These are phyloP conservation scores for Argya squamiceps DNA, from an alignment of 2,797 vertebrate species.

Conservation along the genomic window DNA sequence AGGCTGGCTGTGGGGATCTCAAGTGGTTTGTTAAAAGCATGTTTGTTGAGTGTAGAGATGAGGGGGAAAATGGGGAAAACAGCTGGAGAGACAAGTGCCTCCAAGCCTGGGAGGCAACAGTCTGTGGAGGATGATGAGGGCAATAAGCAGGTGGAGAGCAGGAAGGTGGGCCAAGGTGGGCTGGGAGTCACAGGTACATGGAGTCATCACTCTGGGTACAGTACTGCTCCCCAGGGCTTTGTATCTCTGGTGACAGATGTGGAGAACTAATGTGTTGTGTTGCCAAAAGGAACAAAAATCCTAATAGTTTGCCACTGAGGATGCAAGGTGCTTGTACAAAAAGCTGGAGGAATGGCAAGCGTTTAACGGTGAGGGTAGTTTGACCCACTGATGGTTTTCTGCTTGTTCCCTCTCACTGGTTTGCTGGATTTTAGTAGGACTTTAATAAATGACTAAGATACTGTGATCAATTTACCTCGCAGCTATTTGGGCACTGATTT, in stretches of 20 bases:
- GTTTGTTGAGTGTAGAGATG: not conserved
- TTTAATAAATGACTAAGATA: not conserved
- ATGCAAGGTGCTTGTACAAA: not conserved
- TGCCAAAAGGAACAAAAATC: not conserved
- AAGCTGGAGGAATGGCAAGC: not conserved
- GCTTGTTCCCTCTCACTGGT: not conserved
- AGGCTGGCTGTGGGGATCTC: not conserved
- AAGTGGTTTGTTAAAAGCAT: slow-evolving; percentile 33
- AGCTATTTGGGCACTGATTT: not conserved
- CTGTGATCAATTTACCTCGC: not conserved
- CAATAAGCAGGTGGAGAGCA: fast-evolving
- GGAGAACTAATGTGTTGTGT: not conserved
- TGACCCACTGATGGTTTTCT: not conserved
- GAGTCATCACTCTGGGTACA: not conserved
- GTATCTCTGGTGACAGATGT: not conserved
- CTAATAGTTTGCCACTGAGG: not conserved
- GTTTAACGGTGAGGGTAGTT: not conserved
- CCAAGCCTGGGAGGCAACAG: not conserved
- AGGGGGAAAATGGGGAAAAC: not conserved
- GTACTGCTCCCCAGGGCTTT: not conserved
- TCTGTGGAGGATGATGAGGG: fast-evolving
- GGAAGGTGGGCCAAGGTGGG: not conserved
- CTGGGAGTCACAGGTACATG: fast-evolving
- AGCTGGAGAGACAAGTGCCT: not conserved
- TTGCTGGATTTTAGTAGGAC: not conserved